These are phyloP conservation scores for Passer domesticus DNA, from an alignment of 2,113 vertebrate genomes.

Conservation along the genomic window DNA sequence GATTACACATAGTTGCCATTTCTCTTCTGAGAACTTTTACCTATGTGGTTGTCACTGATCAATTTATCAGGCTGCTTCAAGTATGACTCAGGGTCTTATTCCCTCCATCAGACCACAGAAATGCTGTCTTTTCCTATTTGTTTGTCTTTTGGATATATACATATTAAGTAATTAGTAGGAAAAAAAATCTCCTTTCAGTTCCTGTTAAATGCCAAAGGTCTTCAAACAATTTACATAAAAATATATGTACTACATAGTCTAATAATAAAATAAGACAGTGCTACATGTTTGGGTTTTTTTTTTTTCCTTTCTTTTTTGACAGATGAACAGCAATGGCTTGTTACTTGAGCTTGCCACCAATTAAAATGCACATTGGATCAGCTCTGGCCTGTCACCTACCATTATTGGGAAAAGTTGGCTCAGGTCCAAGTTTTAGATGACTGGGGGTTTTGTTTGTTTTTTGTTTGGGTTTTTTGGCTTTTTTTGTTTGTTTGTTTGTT, in stretches of 20 bases:
- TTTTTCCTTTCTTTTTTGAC: background rate
- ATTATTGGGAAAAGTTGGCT: slow-evolving; percentile 58
- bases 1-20: background rate
- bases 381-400: slow-evolving; percentile 52
- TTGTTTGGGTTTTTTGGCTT: too few species aligned
- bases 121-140: background rate
- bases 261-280: background rate
- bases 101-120: background rate
- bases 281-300: background rate
- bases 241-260: background rate
- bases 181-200: background rate
- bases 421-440: background rate
- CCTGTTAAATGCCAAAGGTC: background rate
- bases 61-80: background rate
- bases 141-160: background rate
- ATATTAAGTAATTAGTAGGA: background rate
- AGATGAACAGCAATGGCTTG: slow-evolving; percentile 54
- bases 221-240: background rate
- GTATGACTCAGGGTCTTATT: background rate
- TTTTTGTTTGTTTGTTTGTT: background rate
- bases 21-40: background rate
- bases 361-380: slow-evolving; percentile 64
- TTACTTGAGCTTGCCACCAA: slow-evolving; percentile 55
- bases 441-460: background rate
- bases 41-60: rapidly evolving